Evolutionary conservation across 2,113 vertebrate genomes (phyloP).

Genomic region (Nesospiza acunhae): DNA sequence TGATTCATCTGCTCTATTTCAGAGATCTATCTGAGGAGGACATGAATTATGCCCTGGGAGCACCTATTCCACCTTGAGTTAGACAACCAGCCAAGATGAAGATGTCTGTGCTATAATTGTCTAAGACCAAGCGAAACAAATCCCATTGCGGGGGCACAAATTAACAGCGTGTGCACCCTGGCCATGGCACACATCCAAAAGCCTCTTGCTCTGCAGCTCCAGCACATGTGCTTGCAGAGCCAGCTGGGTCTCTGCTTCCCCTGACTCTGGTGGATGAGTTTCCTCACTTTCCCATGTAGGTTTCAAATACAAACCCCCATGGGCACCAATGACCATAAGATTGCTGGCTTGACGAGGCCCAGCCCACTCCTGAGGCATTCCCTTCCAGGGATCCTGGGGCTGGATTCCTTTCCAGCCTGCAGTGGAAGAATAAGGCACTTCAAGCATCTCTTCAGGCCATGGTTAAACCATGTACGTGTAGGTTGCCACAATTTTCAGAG

Average conservation of each 20-base stretch:
- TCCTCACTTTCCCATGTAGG: not conserved
- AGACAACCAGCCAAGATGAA: conserved; percentile 9
- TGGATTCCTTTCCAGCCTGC: not conserved
- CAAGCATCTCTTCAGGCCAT: not conserved
- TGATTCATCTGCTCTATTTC: conserved; percentile 46
- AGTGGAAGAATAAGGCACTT: not conserved
- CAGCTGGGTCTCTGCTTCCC: not conserved
- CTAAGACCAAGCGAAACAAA: not conserved
- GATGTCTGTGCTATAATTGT: not conserved
- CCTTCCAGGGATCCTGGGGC: not conserved
- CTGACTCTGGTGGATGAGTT: not conserved
- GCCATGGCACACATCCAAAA: not conserved
- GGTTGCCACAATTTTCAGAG: not conserved
- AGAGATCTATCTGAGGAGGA: not conserved
- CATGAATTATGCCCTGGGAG: not conserved
- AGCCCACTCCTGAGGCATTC: not conserved
- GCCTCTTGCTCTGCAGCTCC: not conserved
- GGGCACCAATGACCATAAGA: not conserved
- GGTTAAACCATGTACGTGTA: not conserved
- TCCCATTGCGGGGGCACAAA: not conserved
- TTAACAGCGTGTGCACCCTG: not conserved
- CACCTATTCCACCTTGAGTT: not conserved
- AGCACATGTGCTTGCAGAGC: not conserved
- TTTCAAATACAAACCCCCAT: not conserved
- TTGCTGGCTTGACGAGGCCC: not conserved